phyloP scores from a whole-genome alignment of 2,797 vertebrate genomes.

The Neoniphon sammara region DNA sequence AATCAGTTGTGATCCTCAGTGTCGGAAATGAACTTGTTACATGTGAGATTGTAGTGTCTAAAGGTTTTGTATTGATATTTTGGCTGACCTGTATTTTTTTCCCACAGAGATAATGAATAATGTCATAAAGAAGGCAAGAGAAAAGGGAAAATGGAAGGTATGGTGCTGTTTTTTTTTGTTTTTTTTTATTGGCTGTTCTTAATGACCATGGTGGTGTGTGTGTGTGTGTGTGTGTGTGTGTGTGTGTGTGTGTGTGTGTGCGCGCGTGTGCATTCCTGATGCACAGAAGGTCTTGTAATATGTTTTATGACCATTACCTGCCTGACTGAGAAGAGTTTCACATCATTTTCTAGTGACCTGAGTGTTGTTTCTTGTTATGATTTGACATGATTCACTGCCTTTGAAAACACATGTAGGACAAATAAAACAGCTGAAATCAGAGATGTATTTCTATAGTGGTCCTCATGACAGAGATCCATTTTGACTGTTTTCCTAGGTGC shows the following conservation, averaged over 20 bases:
- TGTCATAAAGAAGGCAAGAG: slow-evolving; percentile 96
- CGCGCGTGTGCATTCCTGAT: background rate
- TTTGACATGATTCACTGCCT: background rate
- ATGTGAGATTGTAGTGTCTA: background rate
- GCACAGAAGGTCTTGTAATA: no score
- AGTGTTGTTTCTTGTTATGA: background rate
- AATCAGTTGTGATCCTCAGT: background rate
- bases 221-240: background rate
- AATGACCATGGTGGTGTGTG: no score
- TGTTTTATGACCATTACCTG: no score
- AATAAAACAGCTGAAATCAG: background rate
- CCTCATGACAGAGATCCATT: no score
- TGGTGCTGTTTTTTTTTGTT: background rate
- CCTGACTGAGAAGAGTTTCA: no score
- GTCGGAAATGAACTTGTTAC: no score
- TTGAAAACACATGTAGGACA: no score
- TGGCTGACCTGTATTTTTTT: background rate
- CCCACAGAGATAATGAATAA: slow-evolving; percentile 94
- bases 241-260: background rate
- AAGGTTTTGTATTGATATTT: background rate
- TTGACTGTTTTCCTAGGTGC: slow-evolving; percentile 80
- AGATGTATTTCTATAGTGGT: background rate
- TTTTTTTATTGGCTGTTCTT: no score
- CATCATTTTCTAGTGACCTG: no score
- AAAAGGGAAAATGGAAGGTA: slow-evolving; percentile 99